Conservation (phyloP, 1,140 invertebrate species). For the Maniola jurtina region DNA sequence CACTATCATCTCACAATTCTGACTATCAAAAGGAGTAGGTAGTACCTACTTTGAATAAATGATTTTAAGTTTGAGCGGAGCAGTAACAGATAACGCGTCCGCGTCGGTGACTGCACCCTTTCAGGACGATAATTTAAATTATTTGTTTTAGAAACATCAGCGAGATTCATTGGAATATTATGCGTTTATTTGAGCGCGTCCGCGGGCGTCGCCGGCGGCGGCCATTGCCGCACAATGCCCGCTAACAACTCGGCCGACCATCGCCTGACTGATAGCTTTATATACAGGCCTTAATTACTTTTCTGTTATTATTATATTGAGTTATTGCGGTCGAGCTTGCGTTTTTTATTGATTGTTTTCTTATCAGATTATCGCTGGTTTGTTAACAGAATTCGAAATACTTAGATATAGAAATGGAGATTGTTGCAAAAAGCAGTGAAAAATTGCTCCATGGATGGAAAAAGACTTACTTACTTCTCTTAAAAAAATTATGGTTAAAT, state of each 20-base stretch:
- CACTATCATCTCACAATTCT: too few relatives aligned
- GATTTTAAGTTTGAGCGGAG: too few relatives aligned
- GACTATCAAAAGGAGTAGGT: too few relatives aligned
- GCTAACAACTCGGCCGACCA: conserved; percentile 34
- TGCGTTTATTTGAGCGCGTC: conserved; percentile 50
- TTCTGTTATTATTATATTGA: conserved; percentile 37
- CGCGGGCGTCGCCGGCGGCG: conserved; percentile 44
- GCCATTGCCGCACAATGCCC: conserved; percentile 28
- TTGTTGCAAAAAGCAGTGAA: too few relatives aligned
- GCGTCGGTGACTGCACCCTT: conserved; percentile 16
- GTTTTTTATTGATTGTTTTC: conserved; percentile 38
- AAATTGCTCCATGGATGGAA: too few relatives aligned
- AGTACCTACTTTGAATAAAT: too few relatives aligned
- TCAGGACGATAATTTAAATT: conserved; percentile 63
- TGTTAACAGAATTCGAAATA: too few relatives aligned
- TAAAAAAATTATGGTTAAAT: too few relatives aligned
- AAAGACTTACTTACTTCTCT: too few relatives aligned
- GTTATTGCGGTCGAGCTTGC: conserved; percentile 35
- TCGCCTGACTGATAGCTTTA: conserved; percentile 47
- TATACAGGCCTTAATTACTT: conserved; percentile 44
- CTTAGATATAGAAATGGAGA: too few relatives aligned
- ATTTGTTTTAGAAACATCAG: conserved; percentile 71
- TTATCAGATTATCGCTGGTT: conserved; percentile 17
- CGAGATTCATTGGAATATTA: conserved; percentile 66
- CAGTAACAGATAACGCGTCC: not conserved